Conservation (phyloP, 2,113 vertebrate genomes). For the Anseranas semipalmata region DNA sequence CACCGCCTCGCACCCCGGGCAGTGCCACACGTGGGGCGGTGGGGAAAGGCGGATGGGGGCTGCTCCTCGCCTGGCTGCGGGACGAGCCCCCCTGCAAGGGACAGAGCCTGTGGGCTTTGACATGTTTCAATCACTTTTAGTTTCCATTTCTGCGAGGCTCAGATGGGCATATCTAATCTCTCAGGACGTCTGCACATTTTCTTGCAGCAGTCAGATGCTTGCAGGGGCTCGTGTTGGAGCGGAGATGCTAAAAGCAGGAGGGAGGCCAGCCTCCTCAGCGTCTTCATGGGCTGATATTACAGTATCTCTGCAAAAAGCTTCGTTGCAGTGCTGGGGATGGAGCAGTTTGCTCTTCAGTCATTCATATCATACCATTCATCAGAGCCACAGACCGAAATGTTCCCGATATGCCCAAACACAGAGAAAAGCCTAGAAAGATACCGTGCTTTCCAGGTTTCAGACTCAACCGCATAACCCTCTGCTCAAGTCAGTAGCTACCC, state of each 20-base stretch:
- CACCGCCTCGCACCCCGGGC: accelerated
- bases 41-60: neutral
- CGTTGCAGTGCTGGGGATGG: neutral
- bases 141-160: neutral
- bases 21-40: accelerated
- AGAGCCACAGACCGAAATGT: neutral
- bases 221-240: neutral
- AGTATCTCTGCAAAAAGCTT: neutral
- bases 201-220: neutral
- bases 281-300: neutral
- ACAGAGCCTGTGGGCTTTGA: neutral
- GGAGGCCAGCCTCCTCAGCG: neutral
- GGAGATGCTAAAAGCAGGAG: neutral
- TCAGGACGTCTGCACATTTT: neutral
- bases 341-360: neutral
- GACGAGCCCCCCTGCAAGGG: neutral
- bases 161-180: slow-evolving; percentile 33
- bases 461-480: neutral
- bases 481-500: neutral
- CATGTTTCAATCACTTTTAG: neutral
- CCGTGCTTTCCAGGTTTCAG: neutral
- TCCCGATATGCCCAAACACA: neutral
- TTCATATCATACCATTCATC: neutral
- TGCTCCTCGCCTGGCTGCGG: accelerated
- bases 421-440: neutral